Evolutionary conservation across 1,140 invertebrate species (phyloP), one percentile per base, ranked within the genome.

Genomic region (honey bee (Apis mellifera)): DNA sequence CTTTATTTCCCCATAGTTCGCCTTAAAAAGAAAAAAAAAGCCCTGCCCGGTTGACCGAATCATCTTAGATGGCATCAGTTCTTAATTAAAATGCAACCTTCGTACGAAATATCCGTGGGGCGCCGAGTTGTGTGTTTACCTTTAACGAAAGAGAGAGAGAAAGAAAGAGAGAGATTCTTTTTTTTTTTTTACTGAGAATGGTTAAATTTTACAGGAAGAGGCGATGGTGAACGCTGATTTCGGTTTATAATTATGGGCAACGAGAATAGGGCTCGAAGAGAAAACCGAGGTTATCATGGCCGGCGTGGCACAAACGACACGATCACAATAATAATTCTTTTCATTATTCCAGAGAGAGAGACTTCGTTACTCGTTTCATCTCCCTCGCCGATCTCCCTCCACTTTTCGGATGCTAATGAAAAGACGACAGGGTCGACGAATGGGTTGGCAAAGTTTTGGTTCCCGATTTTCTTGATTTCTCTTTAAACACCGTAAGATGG

Each of bases 41-140:
- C 2, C 32, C 42, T 62, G n/a, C 59, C 26, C 8, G 1, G 57
- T 11, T 71, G 54, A 50, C n/a, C 72, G 19, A 76, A 76, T 32
- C 72, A 52, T 64, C 23, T 54, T 17, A 73, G 78, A 80, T 73
- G 50, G 70, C 59, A 80, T 80, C 79, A 52, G 64, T 66, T 82
- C 64, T 76, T 82, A 82, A 82, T 82, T 82, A 82, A 82, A 76
- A 76, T 82, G 71, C 79, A 76, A 76, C 64, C 79, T 65, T 32
- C 79, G 79, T 82, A 76, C 79, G 32, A 60, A 82, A 82, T 76
- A 76, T 82, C 15, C 72, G 79, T 82, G 54, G 60, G n/a, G 71
- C 71, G n/a, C n/a, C n/a, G 9, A 26, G 52, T 23, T n/a, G n/a
- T 52, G 23, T 64, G 32, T 32, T 68, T 65, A 55, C 52, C 12